Evolutionary conservation across 2,113 vertebrate genomes (phyloP), one percentile per base, ranked within the genome.

Genomic region (Narcine bancroftii): DNA sequence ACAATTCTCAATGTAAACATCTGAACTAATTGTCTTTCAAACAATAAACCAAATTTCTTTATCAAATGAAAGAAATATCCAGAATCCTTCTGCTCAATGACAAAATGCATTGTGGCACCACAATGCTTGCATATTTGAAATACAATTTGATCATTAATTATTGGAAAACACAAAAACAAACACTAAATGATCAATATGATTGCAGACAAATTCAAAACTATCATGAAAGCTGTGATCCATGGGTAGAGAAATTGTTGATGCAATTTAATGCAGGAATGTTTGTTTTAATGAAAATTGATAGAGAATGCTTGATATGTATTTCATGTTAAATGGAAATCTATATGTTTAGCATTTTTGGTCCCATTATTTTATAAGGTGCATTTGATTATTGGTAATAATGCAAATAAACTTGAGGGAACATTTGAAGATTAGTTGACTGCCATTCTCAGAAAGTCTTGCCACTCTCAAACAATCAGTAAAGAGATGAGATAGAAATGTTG

Each of bases 31-130:
- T 42, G 77, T 77, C 45, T 26, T 11, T n/a, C 81, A 53, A 85
- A 85, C 81, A n/a, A n/a, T 85, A 83, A 83, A n/a, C n/a, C 33
- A 45, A 79, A 83, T 53, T 83, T 83, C 5, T n/a, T 15, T 56
- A 85, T 81, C 9, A 33, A 29, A 81, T 13, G 13, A 81, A 81
- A 53, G 77, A 13, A 29, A 29, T 50, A 81, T 26, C 21, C 77
- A 81, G 24, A 10, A 53, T 81, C 47, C 26, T 33, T 81, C 77
- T 50, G 0, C 10, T 45, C 26, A 81, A 29, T 81, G 45, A 81
- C 50, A 36, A 77, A 77, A 77, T 45, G 75, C 45, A 42, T 77
- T 77, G 75, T 21, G 42, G 42, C 45, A 45, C 39, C 0, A 1
- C 39, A 45, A 4, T 24, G 39, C 75, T 77, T 77, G 42, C 39